Evolutionary conservation across 2,113 vertebrate genomes (phyloP).

Genomic region (Dromaius novaehollandiae): DNA sequence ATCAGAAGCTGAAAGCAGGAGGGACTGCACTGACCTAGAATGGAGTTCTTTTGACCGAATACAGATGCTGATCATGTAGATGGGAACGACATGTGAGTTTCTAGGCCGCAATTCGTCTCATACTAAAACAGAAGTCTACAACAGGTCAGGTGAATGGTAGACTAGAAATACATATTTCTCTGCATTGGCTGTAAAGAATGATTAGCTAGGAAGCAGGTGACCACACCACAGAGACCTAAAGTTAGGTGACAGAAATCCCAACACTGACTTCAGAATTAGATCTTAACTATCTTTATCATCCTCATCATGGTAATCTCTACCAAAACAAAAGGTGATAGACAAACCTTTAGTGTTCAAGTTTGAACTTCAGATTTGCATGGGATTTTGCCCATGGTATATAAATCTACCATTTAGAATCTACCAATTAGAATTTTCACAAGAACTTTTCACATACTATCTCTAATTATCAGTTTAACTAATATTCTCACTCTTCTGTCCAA

Average conservation of each 20-base stretch:
- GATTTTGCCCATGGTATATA: neutral
- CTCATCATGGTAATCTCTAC: neutral
- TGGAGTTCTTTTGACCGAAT: neutral
- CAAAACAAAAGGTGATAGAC: neutral
- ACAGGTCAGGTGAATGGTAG: neutral
- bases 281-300: neutral
- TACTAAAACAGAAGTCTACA: neutral
- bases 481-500: neutral
- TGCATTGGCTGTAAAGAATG: neutral
- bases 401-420: neutral
- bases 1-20: neutral
- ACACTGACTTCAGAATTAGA: neutral
- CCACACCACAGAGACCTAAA: neutral
- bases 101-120: neutral
- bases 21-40: neutral
- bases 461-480: neutral
- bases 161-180: neutral
- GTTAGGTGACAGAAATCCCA: neutral
- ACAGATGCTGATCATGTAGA: neutral
- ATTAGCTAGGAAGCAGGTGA: neutral
- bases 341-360: neutral
- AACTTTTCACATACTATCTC: neutral
- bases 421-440: neutral
- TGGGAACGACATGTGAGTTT: neutral
- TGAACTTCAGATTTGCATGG: neutral